Evolutionary conservation across 2,113 vertebrate species (phyloP), one percentile per base, ranked within the genome.

Genomic region (Tympanuchus pallidicinctus): DNA sequence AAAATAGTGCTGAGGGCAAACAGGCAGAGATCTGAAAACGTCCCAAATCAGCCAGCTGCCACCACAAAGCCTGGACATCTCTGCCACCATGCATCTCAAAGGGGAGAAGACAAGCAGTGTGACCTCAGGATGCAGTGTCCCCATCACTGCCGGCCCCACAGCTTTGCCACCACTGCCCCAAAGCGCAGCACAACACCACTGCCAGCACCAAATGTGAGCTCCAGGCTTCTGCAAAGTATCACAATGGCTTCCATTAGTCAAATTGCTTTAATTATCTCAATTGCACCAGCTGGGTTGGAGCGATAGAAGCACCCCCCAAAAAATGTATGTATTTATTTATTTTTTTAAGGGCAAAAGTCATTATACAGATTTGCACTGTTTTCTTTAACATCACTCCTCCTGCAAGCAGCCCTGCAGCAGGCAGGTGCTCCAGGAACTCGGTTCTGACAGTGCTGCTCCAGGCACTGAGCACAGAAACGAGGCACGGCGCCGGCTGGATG

Each of bases 141-240:
- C 61, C 36, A 38, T 40, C 25, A 17, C 38, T 27, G 25, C 36
- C 6, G 0, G 8, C 36, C 15, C 6, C 24, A 18, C 36, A 40
- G 25, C 25, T 64, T 17, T 1, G 52, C 5, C 83, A 34, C 54
- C 54, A 6, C 64, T 6, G 0, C 32, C 43, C 74, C 63, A 11
- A 34, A 36, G 2, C 1, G 8, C 34, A 48, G 13, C n/a, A 20
- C 47, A 42, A 32, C 54, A 59, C 45, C 50, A 32, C 12, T 32
- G 72, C 71, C 71, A 27, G 1, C 6, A 1, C 64, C 8, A 0
- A 38, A 13, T 7, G 2, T 2, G 0, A 61, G 16, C 8, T 27
- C 82, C 32, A 30, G n/a, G 30, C 52, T 79, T 28, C 2, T 7
- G 28, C 0, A 82, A 48, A 43, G 56, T 13, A 45, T 6, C 52